Base-by-base conservation (phyloP, 2,797 vertebrate genomes). In the Mus caroli region DNA sequence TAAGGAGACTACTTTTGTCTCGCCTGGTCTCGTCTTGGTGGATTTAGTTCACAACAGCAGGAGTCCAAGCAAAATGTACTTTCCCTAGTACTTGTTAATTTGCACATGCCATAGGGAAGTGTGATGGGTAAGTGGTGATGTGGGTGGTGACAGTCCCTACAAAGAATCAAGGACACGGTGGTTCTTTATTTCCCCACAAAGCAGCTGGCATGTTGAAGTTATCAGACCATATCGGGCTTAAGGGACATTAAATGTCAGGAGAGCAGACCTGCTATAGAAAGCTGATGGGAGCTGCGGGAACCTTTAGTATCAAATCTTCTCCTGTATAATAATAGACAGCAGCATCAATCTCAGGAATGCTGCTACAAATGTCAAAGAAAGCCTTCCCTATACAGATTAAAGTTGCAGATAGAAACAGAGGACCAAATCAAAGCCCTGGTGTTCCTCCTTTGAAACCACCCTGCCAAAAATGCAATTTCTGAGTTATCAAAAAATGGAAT, bases 401-500 rank as follows among this genome's bases (percentile, higher is more conserved):
- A 98, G 95, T 95, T 96, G 91, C 91, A 97, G 96, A 98, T 98
- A 98, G 98, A 98, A 98, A 96, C 96, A 95, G 93, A 96, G 92
- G 93, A 97, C 96, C 96, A 98, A 98, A 98, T 97, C 96, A 98
- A 98, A 98, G 96, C n/a, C 60, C 94, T 54, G 73, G 87, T 90
- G 91, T 97, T 98, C 96, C 94, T 94, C 96, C 95, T 96, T 87
- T 97, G 97, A 98, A 98, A 97, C 86, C 43, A 95, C 90, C 91
- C 94, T 97, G 93, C 67, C 95, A 97, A 97, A 98, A 98, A 94
- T 93, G 92, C 93, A 97, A 96, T 98, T 97, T 97, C 96, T 97
- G 95, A 94, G 93, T 97, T 98, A 98, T 98, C 94, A 98, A 98
- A 98, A 98, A 98, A 96, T 96, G 97, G 94, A 97, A 98, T 98